These are phyloP conservation scores for Dromius quadrimaculatus DNA, from an alignment of 2,888 invertebrate species.

Conservation along the genomic window DNA sequence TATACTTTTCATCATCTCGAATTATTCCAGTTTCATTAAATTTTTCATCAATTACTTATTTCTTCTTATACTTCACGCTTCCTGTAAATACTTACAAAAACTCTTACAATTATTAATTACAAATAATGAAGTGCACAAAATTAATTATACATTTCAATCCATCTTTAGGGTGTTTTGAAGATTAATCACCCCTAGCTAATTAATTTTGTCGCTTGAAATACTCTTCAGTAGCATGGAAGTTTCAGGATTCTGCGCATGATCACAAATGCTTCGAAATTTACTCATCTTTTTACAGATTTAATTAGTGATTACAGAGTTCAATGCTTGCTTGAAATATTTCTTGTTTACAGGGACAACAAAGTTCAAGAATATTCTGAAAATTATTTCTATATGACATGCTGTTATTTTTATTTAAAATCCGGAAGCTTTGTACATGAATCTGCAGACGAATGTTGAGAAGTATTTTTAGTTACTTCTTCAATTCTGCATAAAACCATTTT, in stretches of 20 bases:
- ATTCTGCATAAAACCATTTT: no score
- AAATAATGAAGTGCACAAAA: conserved; percentile 26
- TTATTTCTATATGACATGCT: no score
- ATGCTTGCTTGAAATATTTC: conserved; percentile 20
- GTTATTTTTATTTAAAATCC: no score
- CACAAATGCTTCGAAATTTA: neutral
- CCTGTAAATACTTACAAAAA: conserved; percentile 24
- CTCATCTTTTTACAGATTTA: conserved; percentile 21
- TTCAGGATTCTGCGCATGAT: conserved; percentile 33
- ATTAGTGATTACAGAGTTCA: conserved; percentile 6
- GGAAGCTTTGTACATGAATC: no score
- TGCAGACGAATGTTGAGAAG: no score
- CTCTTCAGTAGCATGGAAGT: conserved; percentile 23
- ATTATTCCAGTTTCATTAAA: no score
- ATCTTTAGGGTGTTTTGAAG: conserved; percentile 8
- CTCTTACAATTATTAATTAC: conserved; percentile 20
- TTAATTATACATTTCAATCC: conserved; percentile 22
- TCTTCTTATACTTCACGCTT: neutral
- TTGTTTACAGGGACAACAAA: conserved; percentile 7
- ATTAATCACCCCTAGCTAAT: conserved; percentile 12
- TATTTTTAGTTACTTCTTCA: no score
- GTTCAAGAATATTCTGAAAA: no score
- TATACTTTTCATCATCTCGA: no score
- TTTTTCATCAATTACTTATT: neutral
- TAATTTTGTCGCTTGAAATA: conserved; percentile 23